These are phyloP conservation scores for Argyrosomus regius DNA, from an alignment of 2,797 vertebrate species.

Conservation along the genomic window DNA sequence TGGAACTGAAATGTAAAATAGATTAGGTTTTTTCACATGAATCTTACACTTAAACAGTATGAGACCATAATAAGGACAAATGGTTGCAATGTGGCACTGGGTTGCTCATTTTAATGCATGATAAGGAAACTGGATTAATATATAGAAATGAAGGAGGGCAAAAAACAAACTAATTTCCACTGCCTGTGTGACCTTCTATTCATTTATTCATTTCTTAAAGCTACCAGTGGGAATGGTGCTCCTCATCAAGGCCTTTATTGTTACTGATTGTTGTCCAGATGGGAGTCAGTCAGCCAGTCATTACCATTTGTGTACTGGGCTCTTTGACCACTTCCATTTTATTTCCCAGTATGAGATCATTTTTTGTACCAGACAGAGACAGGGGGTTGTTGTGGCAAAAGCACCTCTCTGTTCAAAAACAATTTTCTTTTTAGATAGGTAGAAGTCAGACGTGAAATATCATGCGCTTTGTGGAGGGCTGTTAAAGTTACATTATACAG, in stretches of 20 bases:
- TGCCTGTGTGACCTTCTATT: too few relatives aligned
- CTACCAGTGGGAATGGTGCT: constrained; percentile 19
- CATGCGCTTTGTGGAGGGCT: not conserved
- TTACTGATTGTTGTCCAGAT: constrained; percentile 44
- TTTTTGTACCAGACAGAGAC: constrained; percentile 32
- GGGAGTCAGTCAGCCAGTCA: constrained; percentile 21
- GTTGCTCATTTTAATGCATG: not conserved
- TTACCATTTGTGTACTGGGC: constrained; percentile 46
- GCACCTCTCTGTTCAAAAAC: constrained; percentile 27
- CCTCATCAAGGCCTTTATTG: constrained; percentile 28
- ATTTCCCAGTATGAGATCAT: constrained; percentile 40
- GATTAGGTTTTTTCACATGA: not conserved
- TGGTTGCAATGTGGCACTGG: not conserved
- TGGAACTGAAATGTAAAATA: not conserved
- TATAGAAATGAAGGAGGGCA: not conserved
- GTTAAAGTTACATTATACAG: constrained; percentile 34
- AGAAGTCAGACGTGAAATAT: constrained; percentile 38
- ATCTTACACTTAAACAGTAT: not conserved
- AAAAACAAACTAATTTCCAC: not conserved
- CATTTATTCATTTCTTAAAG: not conserved
- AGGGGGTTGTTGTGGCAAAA: not conserved
- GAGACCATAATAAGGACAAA: too few relatives aligned
- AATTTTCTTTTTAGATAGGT: constrained; percentile 26
- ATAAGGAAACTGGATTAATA: not conserved
- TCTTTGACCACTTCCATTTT: constrained; percentile 49